Evolutionary conservation across 2,113 vertebrate species (phyloP), one percentile per base, ranked within the genome.

Genomic region (Talpa occidentalis): DNA sequence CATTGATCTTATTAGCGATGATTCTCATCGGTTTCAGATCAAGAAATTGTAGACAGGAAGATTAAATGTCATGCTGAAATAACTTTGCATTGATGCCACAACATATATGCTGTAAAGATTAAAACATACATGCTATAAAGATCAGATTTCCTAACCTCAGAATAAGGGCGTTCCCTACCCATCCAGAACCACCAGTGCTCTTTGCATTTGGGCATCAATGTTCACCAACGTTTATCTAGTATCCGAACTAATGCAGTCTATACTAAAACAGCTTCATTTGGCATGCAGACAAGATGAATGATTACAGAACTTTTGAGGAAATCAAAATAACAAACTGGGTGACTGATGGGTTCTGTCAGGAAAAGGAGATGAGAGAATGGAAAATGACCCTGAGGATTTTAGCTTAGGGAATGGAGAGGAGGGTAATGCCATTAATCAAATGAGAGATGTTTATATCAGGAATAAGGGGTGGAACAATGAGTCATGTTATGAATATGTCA

Each of bases 311-410:
- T 91, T 90, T 70, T 70, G 32, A 78, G 35, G 28, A 66, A 94
- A 93, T 69, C 26, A 4, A 90, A 66, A 91, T 81, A 90, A 60
- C 40, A 95, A 66, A 60, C 42, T 44, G 40, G 30, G 1, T 90
- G 42, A 94, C 28, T 77, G 85, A 97, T 96, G 49, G 22, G 9
- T 22, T 85, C 56, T 94, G 85, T 88, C 85, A 74, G 67, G 19
- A 84, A 32, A 77, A 2, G 22, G 30, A 85, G 90, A 81, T 64
- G 77, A 88, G 10, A 37, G 49, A 91, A 74, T 24, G 40, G 80
- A 94, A 90, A 95, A 82, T 70, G n/a, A 73, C 42, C 49, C 77
- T 70, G 78, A 95, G 32, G 42, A 82, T 82, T 94, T 94, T 81
- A 78, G 6, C 78, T 69, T 74, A 86, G 47, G 49, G 44, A 90